Evolutionary conservation across 2,113 vertebrate genomes (phyloP).

Genomic region (Phylloscopus whistleri): DNA sequence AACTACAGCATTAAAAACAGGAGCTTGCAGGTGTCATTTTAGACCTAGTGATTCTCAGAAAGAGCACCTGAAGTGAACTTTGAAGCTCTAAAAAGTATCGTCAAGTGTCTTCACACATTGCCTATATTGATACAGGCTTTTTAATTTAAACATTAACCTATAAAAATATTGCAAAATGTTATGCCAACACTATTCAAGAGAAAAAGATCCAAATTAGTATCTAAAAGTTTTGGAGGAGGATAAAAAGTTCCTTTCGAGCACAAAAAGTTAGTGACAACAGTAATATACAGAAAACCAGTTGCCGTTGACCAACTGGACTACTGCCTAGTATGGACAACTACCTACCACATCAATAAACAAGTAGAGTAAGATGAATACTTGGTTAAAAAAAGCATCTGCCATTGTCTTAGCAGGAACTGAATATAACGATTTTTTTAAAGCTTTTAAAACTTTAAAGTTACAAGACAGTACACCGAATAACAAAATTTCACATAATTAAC

Average conservation of each 20-base stretch:
- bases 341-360: not conserved
- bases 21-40: slow-evolving; percentile 13
- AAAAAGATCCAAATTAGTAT: not conserved
- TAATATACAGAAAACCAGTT: not conserved
- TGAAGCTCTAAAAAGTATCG: slow-evolving; percentile 36
- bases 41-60: not conserved
- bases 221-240: not conserved
- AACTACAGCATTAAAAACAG: slow-evolving; percentile 50
- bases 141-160: slow-evolving; percentile 56
- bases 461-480: not conserved
- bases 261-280: not conserved
- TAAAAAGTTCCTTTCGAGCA: not conserved
- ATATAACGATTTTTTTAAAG: not conserved
- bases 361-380: not conserved
- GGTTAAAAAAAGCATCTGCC: not conserved
- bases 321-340: not conserved
- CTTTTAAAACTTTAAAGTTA: not conserved
- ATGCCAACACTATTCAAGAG: not conserved
- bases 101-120: slow-evolving; percentile 5
- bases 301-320: not conserved
- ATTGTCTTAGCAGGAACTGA: not conserved
- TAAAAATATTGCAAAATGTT: slow-evolving; percentile 11
- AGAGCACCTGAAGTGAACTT: not conserved
- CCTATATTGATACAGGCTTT: not conserved
- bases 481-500: not conserved